Conservation (phyloP, 2,113 vertebrate genomes). For the Sigmodon hispidus region DNA sequence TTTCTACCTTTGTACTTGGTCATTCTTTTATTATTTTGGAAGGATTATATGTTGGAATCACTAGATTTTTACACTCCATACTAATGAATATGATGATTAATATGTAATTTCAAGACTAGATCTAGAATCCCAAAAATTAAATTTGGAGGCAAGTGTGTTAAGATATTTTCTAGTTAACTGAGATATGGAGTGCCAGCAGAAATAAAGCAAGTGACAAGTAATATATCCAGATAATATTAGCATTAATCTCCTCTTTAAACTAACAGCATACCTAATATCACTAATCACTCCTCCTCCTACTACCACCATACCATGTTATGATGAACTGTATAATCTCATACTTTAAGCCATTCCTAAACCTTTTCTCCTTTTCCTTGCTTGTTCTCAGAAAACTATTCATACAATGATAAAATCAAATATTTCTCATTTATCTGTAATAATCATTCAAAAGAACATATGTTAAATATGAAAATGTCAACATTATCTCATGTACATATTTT, state of each 20-base stretch:
- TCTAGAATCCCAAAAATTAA: background rate
- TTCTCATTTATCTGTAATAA: background rate
- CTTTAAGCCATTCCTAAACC: background rate
- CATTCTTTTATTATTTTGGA: background rate
- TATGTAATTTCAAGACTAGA: too few species aligned
- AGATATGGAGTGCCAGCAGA: accelerated
- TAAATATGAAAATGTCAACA: background rate
- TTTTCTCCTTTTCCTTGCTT: background rate
- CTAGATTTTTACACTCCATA: background rate
- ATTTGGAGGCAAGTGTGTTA: too few species aligned
- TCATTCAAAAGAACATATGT: background rate
- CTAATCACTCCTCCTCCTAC: background rate
- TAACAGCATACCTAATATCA: background rate
- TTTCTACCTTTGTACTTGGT: too few species aligned
- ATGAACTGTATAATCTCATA: background rate
- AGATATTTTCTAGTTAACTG: background rate
- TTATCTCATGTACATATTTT: background rate
- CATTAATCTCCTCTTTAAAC: background rate
- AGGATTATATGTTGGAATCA: background rate
- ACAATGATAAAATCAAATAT: background rate
- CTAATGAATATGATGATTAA: background rate
- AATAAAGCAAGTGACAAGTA: background rate
- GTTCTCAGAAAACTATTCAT: background rate
- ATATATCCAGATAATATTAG: background rate
- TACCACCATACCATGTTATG: too few species aligned